Base-by-base conservation (phyloP, 2,797 vertebrate genomes). In the Micropoecilia bifurca region DNA sequence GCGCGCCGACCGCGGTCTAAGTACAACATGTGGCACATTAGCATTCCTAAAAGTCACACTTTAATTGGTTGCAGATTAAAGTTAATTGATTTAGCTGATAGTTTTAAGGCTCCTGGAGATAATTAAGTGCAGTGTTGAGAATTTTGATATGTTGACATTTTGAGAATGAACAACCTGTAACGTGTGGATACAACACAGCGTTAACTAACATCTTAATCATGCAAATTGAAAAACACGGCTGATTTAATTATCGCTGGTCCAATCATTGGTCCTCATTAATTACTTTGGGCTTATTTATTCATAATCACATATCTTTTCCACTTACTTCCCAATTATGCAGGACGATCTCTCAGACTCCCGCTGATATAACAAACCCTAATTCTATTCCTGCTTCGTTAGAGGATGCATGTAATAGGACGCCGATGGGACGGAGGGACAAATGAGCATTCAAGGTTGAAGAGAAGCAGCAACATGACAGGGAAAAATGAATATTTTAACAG, bases 71-170 rank as follows among this genome's bases (percentile, higher is more conserved):
- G 82, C 93, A 94, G 93, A 95, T 95, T 94, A 93, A 94, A 94
- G 93, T 92, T 95, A 95, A 96, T 95, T 95, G 93, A 92, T 95
- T 95, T 90, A 84, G 90, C 91, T 94, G 94, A 95, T 94, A 90
- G 90, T 94, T 94, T 94, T 93, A 93, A 95, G 91, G 86, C 92
- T 92, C 88, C 92, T 83, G 90, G 90, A 92, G 93, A 96, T 95
- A 96, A 96, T 95, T 93, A 95, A 95, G 93, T 92, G 91, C 79
- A 93, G 92, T 93, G 92, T 89, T 87, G 94, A 91, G 94, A 95
- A 94, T 95, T 94, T 88, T 94, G 95, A 96, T 95, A 93, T 94
- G 94, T 94, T 96, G 95, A 96, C 95, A 96, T 96, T 96, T 96
- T 92, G 82, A 93, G 91, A 95, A 95, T 87, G 93, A 95, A 93